phyloP scores from a whole-genome alignment of 2,888 invertebrate genomes.

The Meandrusa payeni region DNA sequence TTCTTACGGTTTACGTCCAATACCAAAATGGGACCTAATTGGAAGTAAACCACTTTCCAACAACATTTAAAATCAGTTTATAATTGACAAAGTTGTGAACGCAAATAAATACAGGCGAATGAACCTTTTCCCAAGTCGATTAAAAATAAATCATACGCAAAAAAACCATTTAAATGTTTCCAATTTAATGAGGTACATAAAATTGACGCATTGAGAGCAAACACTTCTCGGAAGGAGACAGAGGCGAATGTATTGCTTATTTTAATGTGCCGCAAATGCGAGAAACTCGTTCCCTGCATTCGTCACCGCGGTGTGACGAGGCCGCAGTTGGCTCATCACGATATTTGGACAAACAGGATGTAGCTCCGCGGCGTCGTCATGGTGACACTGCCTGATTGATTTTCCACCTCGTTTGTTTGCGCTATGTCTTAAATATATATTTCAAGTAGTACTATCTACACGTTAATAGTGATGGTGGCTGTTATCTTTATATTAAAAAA shows the following conservation, averaged over 20 bases:
- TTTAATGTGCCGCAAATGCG: constrained; percentile 13
- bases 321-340: constrained; percentile 41
- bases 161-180: not conserved
- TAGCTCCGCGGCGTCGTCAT: constrained; percentile 53
- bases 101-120: too few relatives aligned
- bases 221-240: constrained; percentile 2
- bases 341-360: constrained; percentile 54
- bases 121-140: too few relatives aligned
- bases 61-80: too few relatives aligned
- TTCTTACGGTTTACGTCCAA: too few relatives aligned
- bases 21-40: too few relatives aligned
- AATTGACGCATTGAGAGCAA: constrained; percentile 2
- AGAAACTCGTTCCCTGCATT: constrained; percentile 17
- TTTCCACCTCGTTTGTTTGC: constrained; percentile 24
- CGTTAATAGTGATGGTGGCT: too few relatives aligned
- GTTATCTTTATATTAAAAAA: too few relatives aligned
- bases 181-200: not conserved
- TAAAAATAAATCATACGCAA: too few relatives aligned
- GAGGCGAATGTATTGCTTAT: constrained; percentile 12
- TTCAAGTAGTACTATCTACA: too few relatives aligned
- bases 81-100: too few relatives aligned
- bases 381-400: constrained; percentile 40
- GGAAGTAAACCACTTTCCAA: too few relatives aligned
- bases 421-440: too few relatives aligned
- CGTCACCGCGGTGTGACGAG: constrained; percentile 22